A percentile compares a stretch with the other conserved stretches of the same genome.
phyloP scores from a whole-genome alignment of 2,888 invertebrate genomes.

The Syritta pipiens region DNA sequence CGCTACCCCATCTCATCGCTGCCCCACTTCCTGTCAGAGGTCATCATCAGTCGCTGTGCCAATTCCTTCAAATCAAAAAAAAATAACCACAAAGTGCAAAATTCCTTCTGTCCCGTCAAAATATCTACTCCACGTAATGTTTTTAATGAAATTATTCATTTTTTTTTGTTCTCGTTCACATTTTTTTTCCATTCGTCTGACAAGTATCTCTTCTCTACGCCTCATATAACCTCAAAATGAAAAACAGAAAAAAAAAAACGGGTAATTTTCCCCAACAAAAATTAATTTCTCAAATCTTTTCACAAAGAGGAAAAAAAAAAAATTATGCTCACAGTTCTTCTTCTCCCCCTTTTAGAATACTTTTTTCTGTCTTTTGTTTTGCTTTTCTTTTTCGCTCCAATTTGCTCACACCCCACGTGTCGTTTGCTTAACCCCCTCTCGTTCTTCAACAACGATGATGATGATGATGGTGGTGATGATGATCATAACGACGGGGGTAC shows the following conservation, averaged over 20 bases:
- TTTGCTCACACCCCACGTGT: constrained; percentile 7
- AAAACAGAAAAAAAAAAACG: constrained; percentile 24
- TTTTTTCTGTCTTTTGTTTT: constrained; percentile 35
- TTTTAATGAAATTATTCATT: constrained; percentile 22
- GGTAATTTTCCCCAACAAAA: constrained; percentile 34
- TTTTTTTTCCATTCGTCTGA: constrained; percentile 19
- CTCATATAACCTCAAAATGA: constrained; percentile 20
- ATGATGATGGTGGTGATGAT: too few species aligned
- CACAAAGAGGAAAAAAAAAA: constrained; percentile 15
- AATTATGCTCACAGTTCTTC: neutral
- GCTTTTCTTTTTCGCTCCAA: constrained; percentile 42
- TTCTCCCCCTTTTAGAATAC: neutral
- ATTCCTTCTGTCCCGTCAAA: neutral
- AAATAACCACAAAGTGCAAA: too few species aligned
- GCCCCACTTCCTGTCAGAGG: too few species aligned
- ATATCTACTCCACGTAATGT: neutral
- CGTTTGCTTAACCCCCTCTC: too few species aligned
- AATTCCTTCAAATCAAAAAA: too few species aligned
- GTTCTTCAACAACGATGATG: neutral
- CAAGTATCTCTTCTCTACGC: constrained; percentile 33
- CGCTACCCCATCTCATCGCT: too few species aligned
- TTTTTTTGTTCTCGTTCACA: too few species aligned
- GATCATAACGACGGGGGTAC: neutral
- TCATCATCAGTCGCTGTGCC: too few species aligned
- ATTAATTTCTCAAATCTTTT: constrained; percentile 52